Conservation (phyloP, 2,888 invertebrate species). For the Megalurothrips usitatus region DNA sequence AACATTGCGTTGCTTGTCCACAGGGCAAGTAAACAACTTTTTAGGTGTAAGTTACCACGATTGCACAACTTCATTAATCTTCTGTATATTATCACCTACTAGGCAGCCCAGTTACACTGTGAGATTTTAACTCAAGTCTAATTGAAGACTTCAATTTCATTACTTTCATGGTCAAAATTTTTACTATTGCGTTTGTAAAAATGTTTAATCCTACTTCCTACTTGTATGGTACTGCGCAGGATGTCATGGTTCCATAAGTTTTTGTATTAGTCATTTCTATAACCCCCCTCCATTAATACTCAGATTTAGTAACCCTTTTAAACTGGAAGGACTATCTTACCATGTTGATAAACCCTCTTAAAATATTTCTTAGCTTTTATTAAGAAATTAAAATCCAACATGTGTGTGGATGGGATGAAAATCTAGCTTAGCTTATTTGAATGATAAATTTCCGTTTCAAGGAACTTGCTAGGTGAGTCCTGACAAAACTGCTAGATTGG, state of each 20-base stretch:
- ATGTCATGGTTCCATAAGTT: neutral
- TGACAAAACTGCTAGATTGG: too few relatives aligned
- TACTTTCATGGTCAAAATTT: neutral
- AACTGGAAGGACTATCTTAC: too few relatives aligned
- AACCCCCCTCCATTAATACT: too few relatives aligned
- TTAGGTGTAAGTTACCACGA: constrained; percentile 11
- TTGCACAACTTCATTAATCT: neutral
- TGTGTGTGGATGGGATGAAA: too few relatives aligned
- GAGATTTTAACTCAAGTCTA: neutral
- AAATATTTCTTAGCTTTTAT: too few relatives aligned
- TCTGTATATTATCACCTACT: neutral
- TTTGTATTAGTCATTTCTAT: neutral
- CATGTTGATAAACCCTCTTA: too few relatives aligned
- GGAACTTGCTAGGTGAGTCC: too few relatives aligned
- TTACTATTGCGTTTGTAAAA: neutral
- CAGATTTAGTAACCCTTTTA: too few relatives aligned
- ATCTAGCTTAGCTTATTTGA: too few relatives aligned
- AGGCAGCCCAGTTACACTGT: neutral
- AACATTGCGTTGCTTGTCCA: neutral
- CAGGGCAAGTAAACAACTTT: neutral
- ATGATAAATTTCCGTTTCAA: too few relatives aligned
- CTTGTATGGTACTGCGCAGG: neutral
- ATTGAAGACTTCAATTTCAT: neutral
- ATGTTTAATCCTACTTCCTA: neutral
- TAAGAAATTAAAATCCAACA: too few relatives aligned